Evolutionary conservation across 2,113 vertebrate species (phyloP).

Genomic region (Gobius niger): DNA sequence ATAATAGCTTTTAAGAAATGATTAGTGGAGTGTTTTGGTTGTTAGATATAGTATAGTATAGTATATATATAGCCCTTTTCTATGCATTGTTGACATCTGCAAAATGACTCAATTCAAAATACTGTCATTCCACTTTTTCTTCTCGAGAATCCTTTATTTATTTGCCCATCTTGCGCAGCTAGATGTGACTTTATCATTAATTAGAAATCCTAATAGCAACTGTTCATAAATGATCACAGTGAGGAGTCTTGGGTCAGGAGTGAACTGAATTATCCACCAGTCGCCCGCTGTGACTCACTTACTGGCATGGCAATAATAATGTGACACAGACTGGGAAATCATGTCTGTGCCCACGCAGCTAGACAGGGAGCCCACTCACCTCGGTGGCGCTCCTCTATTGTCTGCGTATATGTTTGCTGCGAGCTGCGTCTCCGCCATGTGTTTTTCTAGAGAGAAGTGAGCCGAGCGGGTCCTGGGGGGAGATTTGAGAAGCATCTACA

Average conservation of each 20-base stretch:
- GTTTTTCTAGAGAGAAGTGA: constrained; percentile 32
- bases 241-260: constrained; percentile 19
- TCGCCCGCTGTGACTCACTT: constrained; percentile 51
- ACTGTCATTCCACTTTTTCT: too few species aligned
- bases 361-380: constrained; percentile 36
- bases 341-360: constrained; percentile 43
- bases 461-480: constrained; percentile 37
- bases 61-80: too few species aligned
- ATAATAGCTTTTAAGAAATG: constrained; percentile 39
- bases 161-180: constrained; percentile 17
- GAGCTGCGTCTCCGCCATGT: constrained; percentile 31
- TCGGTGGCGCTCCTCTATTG: constrained; percentile 14
- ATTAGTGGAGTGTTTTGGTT: constrained; percentile 22
- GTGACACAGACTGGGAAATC: constrained; percentile 51
- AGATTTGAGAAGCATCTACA: constrained; percentile 58
- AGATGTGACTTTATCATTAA: constrained; percentile 33
- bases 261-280: constrained; percentile 32
- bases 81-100: too few species aligned
- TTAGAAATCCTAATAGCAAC: constrained; percentile 52
- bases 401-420: background rate
- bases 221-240: constrained; percentile 27
- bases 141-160: too few species aligned
- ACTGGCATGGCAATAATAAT: constrained; percentile 40
- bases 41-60: background rate
- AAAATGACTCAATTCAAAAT: too few species aligned